phyloP scores from a whole-genome alignment of 1,140 invertebrate genomes.

The Andrena cerasifolii region DNA sequence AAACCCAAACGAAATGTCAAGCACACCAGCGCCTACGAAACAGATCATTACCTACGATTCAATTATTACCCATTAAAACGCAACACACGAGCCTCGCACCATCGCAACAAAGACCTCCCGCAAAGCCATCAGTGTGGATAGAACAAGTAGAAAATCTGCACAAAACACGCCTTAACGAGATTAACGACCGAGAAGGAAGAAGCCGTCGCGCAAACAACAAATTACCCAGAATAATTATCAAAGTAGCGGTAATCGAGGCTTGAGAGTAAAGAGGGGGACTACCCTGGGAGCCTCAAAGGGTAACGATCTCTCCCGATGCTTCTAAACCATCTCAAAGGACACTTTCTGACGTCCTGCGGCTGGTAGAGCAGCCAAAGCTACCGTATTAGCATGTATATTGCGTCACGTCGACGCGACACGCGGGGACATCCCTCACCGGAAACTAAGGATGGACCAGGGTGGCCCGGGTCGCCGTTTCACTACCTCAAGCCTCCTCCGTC shows the following conservation, averaged over 20 bases:
- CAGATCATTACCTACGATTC: too few species aligned
- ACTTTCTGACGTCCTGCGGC: constrained; percentile 54
- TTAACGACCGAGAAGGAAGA: neutral
- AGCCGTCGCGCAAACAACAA: neutral
- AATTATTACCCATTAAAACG: too few species aligned
- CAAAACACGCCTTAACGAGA: neutral
- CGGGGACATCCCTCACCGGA: constrained; percentile 53
- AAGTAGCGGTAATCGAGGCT: constrained; percentile 19
- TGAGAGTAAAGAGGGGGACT: neutral
- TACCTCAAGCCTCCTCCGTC: constrained; percentile 9
- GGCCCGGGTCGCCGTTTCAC: constrained; percentile 39
- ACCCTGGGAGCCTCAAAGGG: constrained; percentile 21
- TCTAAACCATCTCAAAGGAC: constrained; percentile 39
- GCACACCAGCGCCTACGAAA: too few species aligned
- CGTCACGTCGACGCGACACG: constrained; percentile 66
- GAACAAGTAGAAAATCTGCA: neutral
- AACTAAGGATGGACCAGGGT: constrained; percentile 38
- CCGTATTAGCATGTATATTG: constrained; percentile 74
- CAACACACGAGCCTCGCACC: too few species aligned
- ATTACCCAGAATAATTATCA: constrained; percentile 16
- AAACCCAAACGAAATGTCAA: too few species aligned
- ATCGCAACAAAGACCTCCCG: too few species aligned
- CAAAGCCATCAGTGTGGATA: too few species aligned
- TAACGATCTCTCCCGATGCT: constrained; percentile 17
- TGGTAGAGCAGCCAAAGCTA: constrained; percentile 52